Evolutionary conservation across 1,140 invertebrate genomes (phyloP).

Genomic region (Listronotus bonariensis): DNA sequence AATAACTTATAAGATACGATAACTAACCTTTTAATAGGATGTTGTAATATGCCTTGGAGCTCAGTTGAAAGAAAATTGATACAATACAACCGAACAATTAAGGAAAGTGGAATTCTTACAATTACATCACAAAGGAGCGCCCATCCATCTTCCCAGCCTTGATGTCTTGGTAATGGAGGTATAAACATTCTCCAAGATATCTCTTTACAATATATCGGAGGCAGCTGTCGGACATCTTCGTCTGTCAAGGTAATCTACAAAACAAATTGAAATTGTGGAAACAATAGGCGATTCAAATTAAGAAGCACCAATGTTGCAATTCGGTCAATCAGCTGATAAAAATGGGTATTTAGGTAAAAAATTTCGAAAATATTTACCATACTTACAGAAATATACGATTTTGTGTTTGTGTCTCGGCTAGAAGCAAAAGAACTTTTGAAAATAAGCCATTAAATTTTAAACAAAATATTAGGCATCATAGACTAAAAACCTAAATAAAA

Average conservation of each 20-base stretch:
- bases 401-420: too few relatives aligned
- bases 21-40: constrained; percentile 73
- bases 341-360: too few relatives aligned
- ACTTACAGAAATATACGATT: too few relatives aligned
- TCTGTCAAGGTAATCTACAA: constrained; percentile 35
- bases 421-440: too few relatives aligned
- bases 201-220: constrained; percentile 59
- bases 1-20: too few relatives aligned
- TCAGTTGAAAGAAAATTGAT: constrained; percentile 63
- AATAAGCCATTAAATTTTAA: too few relatives aligned
- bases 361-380: too few relatives aligned
- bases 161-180: constrained; percentile 68
- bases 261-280: constrained; percentile 1
- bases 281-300: not conserved
- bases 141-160: constrained; percentile 71
- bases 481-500: too few relatives aligned
- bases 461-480: too few relatives aligned
- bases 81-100: constrained; percentile 72
- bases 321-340: too few relatives aligned
- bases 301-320: too few relatives aligned
- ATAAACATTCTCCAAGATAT: constrained; percentile 77
- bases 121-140: constrained; percentile 74
- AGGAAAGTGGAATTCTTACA: constrained; percentile 70
- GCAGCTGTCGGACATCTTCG: constrained; percentile 52
- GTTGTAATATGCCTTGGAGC: constrained; percentile 65